phyloP scores from a whole-genome alignment of 2,888 invertebrate species.

The Geophilus truncorum region DNA sequence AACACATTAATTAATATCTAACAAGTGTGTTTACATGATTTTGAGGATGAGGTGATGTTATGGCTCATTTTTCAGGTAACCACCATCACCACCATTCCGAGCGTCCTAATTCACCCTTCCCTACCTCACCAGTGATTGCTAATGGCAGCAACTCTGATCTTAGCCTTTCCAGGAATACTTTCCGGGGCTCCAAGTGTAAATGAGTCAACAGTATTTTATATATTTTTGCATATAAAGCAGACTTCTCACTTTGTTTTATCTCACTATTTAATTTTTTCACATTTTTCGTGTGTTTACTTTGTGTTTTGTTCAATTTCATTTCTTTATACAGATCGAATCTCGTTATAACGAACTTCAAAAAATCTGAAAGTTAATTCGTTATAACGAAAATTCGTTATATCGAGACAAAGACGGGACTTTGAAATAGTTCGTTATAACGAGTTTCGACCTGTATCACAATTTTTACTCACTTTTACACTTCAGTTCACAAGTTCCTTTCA shows the following conservation, averaged over 20 bases:
- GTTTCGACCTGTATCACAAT: constrained; percentile 18
- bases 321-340: not conserved
- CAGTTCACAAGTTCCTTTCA: not conserved
- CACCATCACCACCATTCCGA: constrained; percentile 32
- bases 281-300: not conserved
- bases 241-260: not conserved
- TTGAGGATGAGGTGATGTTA: constrained; percentile 18
- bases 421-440: too few species aligned
- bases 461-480: not conserved
- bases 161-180: constrained; percentile 64
- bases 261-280: not conserved
- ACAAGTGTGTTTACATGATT: too few species aligned
- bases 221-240: not conserved
- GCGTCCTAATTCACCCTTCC: constrained; percentile 32
- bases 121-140: constrained; percentile 36
- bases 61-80: constrained; percentile 34
- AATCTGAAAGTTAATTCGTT: too few species aligned
- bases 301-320: not conserved
- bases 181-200: constrained; percentile 77
- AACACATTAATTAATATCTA: too few species aligned
- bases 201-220: not conserved
- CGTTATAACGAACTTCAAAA: too few species aligned
- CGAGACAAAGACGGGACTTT: too few species aligned
- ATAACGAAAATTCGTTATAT: too few species aligned
- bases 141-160: constrained; percentile 41